These are phyloP conservation scores for Pagrus major DNA, from an alignment of 2,113 vertebrate genomes.

Conservation along the genomic window DNA sequence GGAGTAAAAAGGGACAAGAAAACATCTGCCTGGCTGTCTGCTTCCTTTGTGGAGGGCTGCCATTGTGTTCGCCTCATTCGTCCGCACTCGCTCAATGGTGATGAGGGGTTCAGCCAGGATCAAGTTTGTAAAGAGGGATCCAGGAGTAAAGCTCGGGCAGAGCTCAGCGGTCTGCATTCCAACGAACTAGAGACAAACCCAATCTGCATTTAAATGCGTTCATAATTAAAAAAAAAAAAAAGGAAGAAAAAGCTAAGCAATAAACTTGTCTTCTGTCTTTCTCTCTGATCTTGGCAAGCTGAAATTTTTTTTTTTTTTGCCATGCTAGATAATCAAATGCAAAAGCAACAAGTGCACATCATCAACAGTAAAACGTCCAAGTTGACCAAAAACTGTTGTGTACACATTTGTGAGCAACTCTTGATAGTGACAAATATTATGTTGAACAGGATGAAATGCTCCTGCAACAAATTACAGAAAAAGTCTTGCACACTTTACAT, in stretches of 20 bases:
- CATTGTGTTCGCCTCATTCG: conserved; percentile 72
- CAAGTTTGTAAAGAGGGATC: conserved; percentile 72
- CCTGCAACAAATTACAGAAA: accelerated
- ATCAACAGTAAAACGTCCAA: neutral
- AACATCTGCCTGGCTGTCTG: conserved; percentile 63
- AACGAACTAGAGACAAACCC: conserved; percentile 1
- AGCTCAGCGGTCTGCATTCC: conserved; percentile 53
- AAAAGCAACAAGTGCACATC: neutral
- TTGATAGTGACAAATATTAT: neutral
- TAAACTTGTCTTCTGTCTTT: neutral
- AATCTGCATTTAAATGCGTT: conserved; percentile 54
- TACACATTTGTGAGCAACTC: neutral
- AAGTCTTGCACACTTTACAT: neutral
- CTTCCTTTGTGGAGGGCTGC: conserved; percentile 47
- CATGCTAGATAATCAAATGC: neutral
- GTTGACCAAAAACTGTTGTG: neutral
- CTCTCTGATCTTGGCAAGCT: neutral
- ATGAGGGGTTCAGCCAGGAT: conserved; percentile 60
- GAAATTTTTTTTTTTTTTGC: neutral
- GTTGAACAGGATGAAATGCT: neutral
- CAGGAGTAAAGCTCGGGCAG: conserved; percentile 37
- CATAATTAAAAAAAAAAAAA: conserved; percentile 13
- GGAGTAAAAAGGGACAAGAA: conserved; percentile 22
- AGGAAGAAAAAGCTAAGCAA: neutral
- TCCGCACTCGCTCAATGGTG: conserved; percentile 50